Conservation (phyloP, 2,113 vertebrate genomes). For the Xiphias gladius region DNA sequence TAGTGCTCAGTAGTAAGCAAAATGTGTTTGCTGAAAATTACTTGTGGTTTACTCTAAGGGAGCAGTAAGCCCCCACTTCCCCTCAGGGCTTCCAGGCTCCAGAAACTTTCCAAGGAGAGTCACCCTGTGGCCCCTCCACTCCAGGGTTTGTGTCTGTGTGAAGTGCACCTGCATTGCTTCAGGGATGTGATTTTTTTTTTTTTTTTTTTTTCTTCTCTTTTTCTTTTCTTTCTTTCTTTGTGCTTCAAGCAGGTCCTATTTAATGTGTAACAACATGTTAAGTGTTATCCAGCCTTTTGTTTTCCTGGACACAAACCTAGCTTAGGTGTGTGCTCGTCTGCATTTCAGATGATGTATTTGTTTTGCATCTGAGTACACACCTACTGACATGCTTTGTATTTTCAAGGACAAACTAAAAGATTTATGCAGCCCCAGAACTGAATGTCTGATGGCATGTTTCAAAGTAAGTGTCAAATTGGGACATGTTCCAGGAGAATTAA, state of each 20-base stretch:
- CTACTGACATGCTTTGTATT: conserved; percentile 25
- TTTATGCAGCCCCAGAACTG: conserved; percentile 54
- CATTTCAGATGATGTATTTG: conserved; percentile 10
- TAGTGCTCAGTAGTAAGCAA: conserved; percentile 1
- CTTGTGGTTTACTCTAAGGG: conserved; percentile 11
- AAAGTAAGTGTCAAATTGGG: conserved; percentile 45
- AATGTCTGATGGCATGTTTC: conserved; percentile 54
- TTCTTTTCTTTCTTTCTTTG: no score
- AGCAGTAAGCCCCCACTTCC: conserved; percentile 42
- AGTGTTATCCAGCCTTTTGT: conserved; percentile 23
- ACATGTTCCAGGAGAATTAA: conserved; percentile 10
- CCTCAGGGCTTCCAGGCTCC: conserved; percentile 40
- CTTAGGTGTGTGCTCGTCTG: neutral
- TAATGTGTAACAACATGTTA: conserved; percentile 29
- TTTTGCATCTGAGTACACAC: conserved; percentile 12
- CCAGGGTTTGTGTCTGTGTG: conserved; percentile 22
- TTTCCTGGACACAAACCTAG: conserved; percentile 9
- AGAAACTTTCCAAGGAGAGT: conserved; percentile 48
- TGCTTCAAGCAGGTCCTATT: conserved; percentile 39
- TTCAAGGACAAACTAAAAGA: conserved; percentile 52
- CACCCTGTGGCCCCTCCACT: neutral
- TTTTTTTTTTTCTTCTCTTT: no score
- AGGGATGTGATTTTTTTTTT: conserved; percentile 57
- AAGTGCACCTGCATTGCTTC: conserved; percentile 61
- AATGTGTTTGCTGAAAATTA: conserved; percentile 22